Evolutionary conservation across 2,797 vertebrate species (phyloP), one percentile per base, ranked within the genome.

Genomic region (Falco columbarius): DNA sequence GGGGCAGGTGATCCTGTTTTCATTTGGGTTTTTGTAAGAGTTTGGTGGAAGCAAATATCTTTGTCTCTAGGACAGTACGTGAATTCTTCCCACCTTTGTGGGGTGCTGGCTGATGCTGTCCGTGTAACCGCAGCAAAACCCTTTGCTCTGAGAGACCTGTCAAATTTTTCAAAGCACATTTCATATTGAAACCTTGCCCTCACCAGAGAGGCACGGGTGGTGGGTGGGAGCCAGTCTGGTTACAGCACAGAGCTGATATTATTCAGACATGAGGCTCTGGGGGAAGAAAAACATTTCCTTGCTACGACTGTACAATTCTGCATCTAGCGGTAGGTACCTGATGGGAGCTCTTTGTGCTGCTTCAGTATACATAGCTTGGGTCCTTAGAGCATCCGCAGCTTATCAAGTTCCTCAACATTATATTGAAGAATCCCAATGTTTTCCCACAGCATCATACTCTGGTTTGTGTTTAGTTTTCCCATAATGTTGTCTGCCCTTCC

Each of bases 51-150:
- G 21, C 6, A 70, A 62, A 6, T 24, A 6, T 2, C 36, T 30
- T 9, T 30, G 6, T 54, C 75, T 67, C 44, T 72, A 61, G 30
- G 44, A 11, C 2, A 55, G 40, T n/a, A 4, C 6, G 4, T 0
- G 1, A 34, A 30, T 58, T 72, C 75, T 81, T 51, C 42, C n/a
- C 14, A 42, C 13, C 19, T 38, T 40, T 52, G 1, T 15, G 30
- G 52, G 46, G 14, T 0, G 0, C 29, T n/a, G 55, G 4, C 51
- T 47, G 55, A 22, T 3, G 6, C 51, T 63, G 32, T 17, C 65
- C 30, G 0, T 20, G 42, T 13, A 32, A 38, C 38, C 21, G 2
- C 10, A 14, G n/a, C 0, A 3, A 83, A 81, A 13, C 38, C 11
- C 38, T 63, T 56, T 13, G 4, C 62, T 55, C 8, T 7, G 9